Evolutionary conservation across 2,113 vertebrate genomes (phyloP), one percentile per base, ranked within the genome.

Genomic region (Euleptes europaea): DNA sequence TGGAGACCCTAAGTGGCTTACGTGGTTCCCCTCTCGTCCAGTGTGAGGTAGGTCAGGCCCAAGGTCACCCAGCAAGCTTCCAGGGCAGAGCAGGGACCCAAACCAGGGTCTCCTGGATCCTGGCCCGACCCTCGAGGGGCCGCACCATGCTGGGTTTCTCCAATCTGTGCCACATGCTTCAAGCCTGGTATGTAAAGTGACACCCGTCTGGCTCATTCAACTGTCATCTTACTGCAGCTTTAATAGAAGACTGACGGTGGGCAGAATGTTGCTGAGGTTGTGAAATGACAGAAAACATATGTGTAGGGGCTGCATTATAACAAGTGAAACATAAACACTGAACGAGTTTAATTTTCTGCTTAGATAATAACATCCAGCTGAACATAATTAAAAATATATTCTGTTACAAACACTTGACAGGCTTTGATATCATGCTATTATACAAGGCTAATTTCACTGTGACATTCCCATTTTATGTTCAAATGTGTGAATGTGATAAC

Each of bases 281-380:
- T 63, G 65, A 14, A 28, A 49, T 75, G 78, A 42, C 15, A 51
- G 54, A 79, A 77, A 78, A 23, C 15, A 44, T 42, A 10, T 49
- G 31, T 47, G 33, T 1, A n/a, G 19, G 1, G 60, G 23, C 23
- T 63, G 10, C 10, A 67, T 67, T 60, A 80, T 28, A 67, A 69
- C 42, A 75, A 51, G 9, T 51, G 44, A 84, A 40, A 63, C 35
- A 4, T 57, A 72, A 91, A 88, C 81, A 66, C 77, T 2, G 84
- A 92, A 88, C 78, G 92, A 90, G 80, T 88, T 95, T 93, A 93
- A 94, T 94, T 95, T 90, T 85, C 84, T 57, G 74, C 71, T 60
- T 86, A 92, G 89, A 83, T 87, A 88, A 92, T 51, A 88, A 88
- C 85, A 90, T 77, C 85, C 88, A 85, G 84, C 40, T 75, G 85